phyloP scores from a whole-genome alignment of 2,113 vertebrate species.

The Anarhynchus alexandrinus region DNA sequence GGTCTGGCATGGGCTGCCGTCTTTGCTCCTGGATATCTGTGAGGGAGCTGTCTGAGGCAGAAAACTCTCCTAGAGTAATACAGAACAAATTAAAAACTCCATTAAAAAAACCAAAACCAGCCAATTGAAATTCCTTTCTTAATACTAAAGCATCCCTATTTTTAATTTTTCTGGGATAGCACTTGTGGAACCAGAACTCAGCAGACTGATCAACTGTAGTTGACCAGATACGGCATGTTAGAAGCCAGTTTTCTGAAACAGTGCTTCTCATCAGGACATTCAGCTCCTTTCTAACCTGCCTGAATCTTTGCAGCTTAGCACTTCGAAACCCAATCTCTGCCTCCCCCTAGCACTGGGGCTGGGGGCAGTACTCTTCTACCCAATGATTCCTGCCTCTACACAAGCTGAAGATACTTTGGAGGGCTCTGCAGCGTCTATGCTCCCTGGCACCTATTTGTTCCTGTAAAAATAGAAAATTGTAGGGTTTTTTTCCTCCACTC shows the following conservation, averaged over 20 bases:
- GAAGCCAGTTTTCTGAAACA: not conserved
- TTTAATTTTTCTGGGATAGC: not conserved
- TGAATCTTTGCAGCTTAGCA: not conserved
- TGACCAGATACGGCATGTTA: not conserved
- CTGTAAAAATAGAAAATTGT: not conserved
- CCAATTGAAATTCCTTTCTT: not conserved
- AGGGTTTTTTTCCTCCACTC: not conserved
- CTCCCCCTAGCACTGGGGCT: not conserved
- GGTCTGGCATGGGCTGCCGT: constrained; percentile 85
- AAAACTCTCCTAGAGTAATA: constrained; percentile 82
- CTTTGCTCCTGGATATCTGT: constrained; percentile 86
- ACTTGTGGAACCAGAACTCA: not conserved
- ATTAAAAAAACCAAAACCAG: not conserved
- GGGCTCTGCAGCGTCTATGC: not conserved
- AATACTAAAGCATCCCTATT: not conserved
- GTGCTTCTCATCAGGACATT: not conserved
- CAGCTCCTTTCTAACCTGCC: not conserved
- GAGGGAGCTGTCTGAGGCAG: constrained; percentile 88
- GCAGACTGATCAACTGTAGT: not conserved
- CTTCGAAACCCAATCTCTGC: not conserved
- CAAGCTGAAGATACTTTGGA: not conserved
- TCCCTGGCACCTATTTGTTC: not conserved
- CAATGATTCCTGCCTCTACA: not conserved
- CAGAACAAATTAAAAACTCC: not conserved
- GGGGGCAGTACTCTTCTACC: not conserved